Evolutionary conservation across 2,797 vertebrate genomes (phyloP).

Genomic region (Myotis vivesi): DNA sequence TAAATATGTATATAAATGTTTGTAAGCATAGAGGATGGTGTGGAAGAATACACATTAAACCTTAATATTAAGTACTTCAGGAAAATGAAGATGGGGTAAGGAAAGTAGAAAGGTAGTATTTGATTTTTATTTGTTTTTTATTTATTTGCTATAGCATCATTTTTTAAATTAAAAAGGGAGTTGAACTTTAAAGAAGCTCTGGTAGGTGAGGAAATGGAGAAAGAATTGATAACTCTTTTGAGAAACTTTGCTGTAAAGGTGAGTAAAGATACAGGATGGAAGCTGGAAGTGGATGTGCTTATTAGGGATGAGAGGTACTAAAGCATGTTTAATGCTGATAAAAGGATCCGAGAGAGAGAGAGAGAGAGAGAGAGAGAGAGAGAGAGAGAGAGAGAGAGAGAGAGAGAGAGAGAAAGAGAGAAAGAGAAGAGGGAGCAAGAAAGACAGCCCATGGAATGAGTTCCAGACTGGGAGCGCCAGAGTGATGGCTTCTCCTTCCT

Average conservation of each 20-base stretch:
- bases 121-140: slow-evolving; percentile 3
- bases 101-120: neutral
- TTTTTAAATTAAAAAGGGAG: neutral
- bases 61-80: slow-evolving; percentile 17
- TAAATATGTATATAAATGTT: neutral
- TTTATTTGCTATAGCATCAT: neutral
- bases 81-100: neutral
- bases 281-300: neutral
- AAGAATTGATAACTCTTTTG: slow-evolving; percentile 21
- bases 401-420: neutral
- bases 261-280: neutral
- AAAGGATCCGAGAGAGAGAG: neutral
- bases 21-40: neutral
- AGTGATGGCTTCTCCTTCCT: neutral
- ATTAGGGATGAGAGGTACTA: neutral
- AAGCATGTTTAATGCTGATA: neutral
- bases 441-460: neutral
- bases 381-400: neutral
- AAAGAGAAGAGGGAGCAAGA: neutral
- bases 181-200: slow-evolving; percentile 29
- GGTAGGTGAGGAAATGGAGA: neutral
- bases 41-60: neutral
- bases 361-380: neutral
- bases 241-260: neutral
- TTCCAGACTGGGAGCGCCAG: neutral